Percentiles rank a stretch among this genome's conserved stretches.
Evolutionary conservation across 2,113 vertebrate species (phyloP).

Genomic region (Rattus norvegicus): GRCr8 NC_086026.1:68211501-68212000

Average conservation of each 20-base stretch:
- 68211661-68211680: not conserved
- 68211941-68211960: slow-evolving; percentile 90
- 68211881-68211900: not conserved
- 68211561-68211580: not conserved
- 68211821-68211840: not conserved
- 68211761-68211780: not conserved
- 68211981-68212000: slow-evolving; percentile 97
- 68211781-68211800: not conserved
- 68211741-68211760: not conserved
- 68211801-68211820: not conserved
- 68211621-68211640: not conserved
- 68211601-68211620: not conserved
- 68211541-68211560: not conserved
- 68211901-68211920: slow-evolving; percentile 90
- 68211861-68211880: not conserved
- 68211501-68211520: not conserved
- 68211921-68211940: slow-evolving; percentile 94
- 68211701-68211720: slow-evolving; percentile 33
- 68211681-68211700: slow-evolving; percentile 38
- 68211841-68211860: not conserved
- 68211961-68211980: slow-evolving; percentile 94
- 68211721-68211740: not conserved
- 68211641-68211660: not conserved
- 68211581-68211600: not conserved
- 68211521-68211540: not conserved